Conservation (phyloP, 2,888 invertebrate genomes). For the Ichneumon xanthorius region DNA sequence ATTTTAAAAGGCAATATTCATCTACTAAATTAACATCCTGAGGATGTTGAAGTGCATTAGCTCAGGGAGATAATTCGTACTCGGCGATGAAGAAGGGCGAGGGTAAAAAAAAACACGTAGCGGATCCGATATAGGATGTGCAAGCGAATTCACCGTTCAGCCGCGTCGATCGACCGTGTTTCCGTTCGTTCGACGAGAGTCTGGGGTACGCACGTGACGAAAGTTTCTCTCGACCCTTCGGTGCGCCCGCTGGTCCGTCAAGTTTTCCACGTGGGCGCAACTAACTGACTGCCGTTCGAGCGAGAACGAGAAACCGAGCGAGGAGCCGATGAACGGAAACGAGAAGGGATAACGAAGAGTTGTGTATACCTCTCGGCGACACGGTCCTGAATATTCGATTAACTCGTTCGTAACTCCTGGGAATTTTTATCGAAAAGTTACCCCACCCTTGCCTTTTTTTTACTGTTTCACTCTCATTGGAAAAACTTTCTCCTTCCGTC, state of each 20-base stretch:
- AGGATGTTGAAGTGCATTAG: no score
- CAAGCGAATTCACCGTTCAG: conserved; percentile 43
- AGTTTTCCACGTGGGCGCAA: conserved; percentile 31
- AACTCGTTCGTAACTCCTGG: conserved; percentile 70
- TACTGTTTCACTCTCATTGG: conserved; percentile 8
- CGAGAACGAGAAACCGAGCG: not conserved
- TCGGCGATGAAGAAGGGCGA: not conserved
- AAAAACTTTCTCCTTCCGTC: conserved; percentile 37
- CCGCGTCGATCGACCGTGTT: conserved; percentile 41
- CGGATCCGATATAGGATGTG: conserved; percentile 12
- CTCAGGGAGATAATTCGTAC: not conserved
- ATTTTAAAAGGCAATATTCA: no score
- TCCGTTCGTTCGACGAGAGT: conserved; percentile 20
- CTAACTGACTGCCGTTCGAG: not conserved
- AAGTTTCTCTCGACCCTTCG: conserved; percentile 44
- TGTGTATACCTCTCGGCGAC: conserved; percentile 53
- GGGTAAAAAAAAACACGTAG: not conserved
- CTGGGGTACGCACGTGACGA: conserved; percentile 47
- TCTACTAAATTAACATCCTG: no score
- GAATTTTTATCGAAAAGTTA: conserved; percentile 74
- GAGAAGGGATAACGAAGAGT: conserved; percentile 36
- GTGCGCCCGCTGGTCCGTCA: conserved; percentile 38
- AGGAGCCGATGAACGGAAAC: conserved; percentile 9
- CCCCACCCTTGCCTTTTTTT: not conserved
- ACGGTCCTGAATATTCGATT: conserved; percentile 75